Evolutionary conservation across 2,113 vertebrate genomes (phyloP).

Genomic region (Dipodomys stephensi): DNA sequence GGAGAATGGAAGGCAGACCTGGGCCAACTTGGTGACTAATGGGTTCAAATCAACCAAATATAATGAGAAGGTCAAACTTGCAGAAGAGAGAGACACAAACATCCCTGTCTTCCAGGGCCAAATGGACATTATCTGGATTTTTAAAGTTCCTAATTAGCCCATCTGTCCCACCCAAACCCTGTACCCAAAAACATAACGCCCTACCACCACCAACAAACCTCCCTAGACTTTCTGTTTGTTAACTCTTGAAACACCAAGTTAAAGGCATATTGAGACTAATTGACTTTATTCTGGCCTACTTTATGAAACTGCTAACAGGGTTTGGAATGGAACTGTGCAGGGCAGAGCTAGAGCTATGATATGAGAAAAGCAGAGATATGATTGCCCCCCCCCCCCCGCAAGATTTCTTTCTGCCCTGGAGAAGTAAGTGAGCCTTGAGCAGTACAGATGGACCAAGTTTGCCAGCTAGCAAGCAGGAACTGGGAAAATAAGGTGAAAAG

Average conservation of each 20-base stretch:
- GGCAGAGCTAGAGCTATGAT: not conserved
- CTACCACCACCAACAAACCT: not conserved
- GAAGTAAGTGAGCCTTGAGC: not conserved
- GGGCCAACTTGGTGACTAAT: not conserved
- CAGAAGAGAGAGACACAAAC: not conserved
- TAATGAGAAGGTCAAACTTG: not conserved
- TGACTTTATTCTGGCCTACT: not conserved
- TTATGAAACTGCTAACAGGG: not conserved
- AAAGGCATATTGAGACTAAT: not conserved
- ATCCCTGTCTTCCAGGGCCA: constrained; percentile 1
- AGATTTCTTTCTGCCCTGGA: not conserved
- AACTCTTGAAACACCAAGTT: not conserved
- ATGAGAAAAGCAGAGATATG: no score
- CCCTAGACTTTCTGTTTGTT: constrained; percentile 11
- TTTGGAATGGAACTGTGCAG: not conserved
- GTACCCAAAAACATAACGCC: no score
- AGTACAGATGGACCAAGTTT: not conserved
- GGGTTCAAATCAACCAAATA: constrained; percentile 8
- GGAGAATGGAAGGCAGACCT: not conserved
- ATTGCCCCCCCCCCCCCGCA: no score
- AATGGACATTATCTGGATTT: not conserved
- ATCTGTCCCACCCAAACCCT: not conserved
- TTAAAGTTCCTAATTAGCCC: not conserved
- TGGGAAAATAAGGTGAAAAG: not conserved
- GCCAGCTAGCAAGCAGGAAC: not conserved